Evolutionary conservation across 64 coral and sea anemone species (phyloP).

Genomic region (Stichodactyla helianthus): DNA sequence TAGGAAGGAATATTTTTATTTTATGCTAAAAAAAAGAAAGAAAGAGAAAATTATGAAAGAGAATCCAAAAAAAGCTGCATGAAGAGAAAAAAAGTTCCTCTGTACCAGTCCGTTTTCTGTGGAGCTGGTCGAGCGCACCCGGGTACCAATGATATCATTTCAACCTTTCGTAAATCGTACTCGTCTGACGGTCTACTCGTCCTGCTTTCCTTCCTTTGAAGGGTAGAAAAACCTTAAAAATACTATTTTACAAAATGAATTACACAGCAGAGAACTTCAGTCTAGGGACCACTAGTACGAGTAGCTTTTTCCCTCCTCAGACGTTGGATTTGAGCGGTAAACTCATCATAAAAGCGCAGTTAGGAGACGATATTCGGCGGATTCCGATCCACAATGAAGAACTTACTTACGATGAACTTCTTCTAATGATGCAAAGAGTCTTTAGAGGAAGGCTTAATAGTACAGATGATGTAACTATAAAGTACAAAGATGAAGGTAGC

Average conservation of each 20-base stretch:
- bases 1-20: too few species aligned
- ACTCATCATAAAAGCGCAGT: constrained; percentile 90
- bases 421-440: constrained; percentile 99
- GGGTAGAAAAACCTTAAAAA: not conserved
- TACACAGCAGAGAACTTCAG: constrained; percentile 82
- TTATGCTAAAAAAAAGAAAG: not conserved
- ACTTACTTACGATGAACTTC: constrained; percentile 91
- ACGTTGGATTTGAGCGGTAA: constrained; percentile 88
- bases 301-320: constrained; percentile 59
- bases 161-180: not conserved
- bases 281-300: constrained; percentile 48
- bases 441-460: constrained; percentile 79
- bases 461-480: constrained; percentile 89
- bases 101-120: not conserved
- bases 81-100: not conserved
- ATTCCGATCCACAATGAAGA: constrained; percentile 99
- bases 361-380: constrained; percentile 90
- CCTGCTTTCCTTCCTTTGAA: not conserved
- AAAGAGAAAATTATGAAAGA: not conserved
- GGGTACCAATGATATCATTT: constrained; percentile 2
- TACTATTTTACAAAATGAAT: constrained; percentile 37
- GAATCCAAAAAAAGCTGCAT: not conserved
- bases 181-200: not conserved
- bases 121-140: not conserved
- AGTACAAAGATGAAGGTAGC: constrained; percentile 94